Evolutionary conservation across 2,888 invertebrate genomes (phyloP), one percentile per base, ranked within the genome.

Genomic region (Troides aeacus): DNA sequence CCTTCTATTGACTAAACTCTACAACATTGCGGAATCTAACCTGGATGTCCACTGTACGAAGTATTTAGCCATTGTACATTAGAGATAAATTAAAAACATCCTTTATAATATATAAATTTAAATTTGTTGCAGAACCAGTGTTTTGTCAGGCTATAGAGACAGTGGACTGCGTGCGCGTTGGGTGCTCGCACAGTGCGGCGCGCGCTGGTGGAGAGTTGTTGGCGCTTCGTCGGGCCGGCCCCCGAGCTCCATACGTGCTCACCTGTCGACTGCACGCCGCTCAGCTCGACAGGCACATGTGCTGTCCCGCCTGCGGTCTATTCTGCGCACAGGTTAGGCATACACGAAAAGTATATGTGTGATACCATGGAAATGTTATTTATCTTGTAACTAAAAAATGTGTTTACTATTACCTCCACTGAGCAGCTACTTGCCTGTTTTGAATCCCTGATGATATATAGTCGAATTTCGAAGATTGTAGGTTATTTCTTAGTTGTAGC

Each of bases 251-350:
- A 15, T 98, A 95, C 86, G 94, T 96, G 83, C 94, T 97, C 23
- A 92, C 97, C 36, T 98, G 98, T 84, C 94, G 94, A 64, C 94
- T 95, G 77, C 98, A 98, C 86, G 93, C 94, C 71, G 94, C 95
- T 77, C 94, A 97, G 71, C 89, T 98, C 71, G 88, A 94, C 18
- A 88, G 94, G 56, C 98, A 98, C 86, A 97, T 97, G 85, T 97
- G 97, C 84, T 98, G 98, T 82, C 96, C 98, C 0, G 95, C 96
- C 1, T 98, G 98, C 87, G 90, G 98, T 8, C 90, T 97, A 66
- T 98, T 97, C 85, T 98, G 98, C 83, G 96, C 97, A 8, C 97
- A 97, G 94, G 97, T 96, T n/a, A 21, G 10, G 39, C 21, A 56
- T 1, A 50, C 15, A 60, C n/a, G 3, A 53, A 53, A 1, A 53